These are phyloP conservation scores for Hydrotaea diabolus DNA, from an alignment of 2,888 invertebrate species.

Conservation along the genomic window DNA sequence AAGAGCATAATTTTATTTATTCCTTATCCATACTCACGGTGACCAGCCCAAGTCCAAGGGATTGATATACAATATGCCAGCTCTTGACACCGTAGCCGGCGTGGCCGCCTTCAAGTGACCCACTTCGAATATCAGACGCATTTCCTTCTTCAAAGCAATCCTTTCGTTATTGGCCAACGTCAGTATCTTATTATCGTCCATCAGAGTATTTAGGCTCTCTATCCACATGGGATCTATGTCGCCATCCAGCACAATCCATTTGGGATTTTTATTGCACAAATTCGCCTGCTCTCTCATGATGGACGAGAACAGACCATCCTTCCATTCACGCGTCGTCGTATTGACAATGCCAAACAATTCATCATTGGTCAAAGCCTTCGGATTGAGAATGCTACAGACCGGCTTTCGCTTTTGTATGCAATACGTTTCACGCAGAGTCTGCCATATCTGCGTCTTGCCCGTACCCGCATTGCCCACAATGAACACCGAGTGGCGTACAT, in stretches of 20 bases:
- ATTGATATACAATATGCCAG: constrained; percentile 96
- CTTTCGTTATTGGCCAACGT: constrained; percentile 97
- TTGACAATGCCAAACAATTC: constrained; percentile 97
- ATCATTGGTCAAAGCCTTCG: constrained; percentile 96
- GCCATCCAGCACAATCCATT: constrained; percentile 97
- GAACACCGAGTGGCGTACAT: constrained; percentile 96
- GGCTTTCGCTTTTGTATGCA: constrained; percentile 86
- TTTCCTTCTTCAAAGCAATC: constrained; percentile 92
- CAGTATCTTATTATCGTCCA: constrained; percentile 98
- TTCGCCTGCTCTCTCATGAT: constrained; percentile 97
- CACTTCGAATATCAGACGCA: constrained; percentile 96
- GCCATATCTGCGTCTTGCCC: constrained; percentile 97
- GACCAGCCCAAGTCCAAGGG: constrained; percentile 97
- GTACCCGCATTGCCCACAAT: constrained; percentile 93
- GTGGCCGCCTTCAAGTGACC: constrained; percentile 95
- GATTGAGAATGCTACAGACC: constrained; percentile 93
- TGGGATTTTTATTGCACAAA: constrained; percentile 90
- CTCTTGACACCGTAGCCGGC: constrained; percentile 97
- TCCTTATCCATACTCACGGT: constrained; percentile 84
- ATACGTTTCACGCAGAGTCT: constrained; percentile 92
- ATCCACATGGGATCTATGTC: constrained; percentile 93
- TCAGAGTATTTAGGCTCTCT: constrained; percentile 96
- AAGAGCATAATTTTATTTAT: not conserved
- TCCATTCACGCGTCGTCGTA: constrained; percentile 96
- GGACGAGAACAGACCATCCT: constrained; percentile 92